These are phyloP conservation scores for Crossaster papposus DNA, from an alignment of 53 echinoderm and acorn worm species.

Conservation along the genomic window DNA sequence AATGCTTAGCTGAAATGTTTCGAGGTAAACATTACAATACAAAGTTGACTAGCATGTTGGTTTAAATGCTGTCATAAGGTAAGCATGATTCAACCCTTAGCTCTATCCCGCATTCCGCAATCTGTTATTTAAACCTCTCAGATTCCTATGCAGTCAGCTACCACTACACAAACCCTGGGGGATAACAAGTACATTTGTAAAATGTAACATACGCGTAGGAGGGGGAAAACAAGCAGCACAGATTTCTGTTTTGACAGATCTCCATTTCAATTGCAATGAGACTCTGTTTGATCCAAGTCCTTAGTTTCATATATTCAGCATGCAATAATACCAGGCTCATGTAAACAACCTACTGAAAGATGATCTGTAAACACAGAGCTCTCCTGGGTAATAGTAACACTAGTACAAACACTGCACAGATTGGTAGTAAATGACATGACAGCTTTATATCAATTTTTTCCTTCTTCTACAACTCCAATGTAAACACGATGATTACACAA, in stretches of 20 bases:
- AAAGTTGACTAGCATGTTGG: too few species aligned
- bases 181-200: too few species aligned
- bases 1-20: too few species aligned
- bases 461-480: not conserved
- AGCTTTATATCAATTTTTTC: not conserved
- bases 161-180: too few species aligned
- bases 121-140: too few species aligned
- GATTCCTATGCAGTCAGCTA: too few species aligned
- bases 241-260: not conserved
- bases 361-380: not conserved
- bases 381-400: not conserved
- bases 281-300: not conserved
- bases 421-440: not conserved
- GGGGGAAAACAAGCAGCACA: not conserved
- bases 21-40: too few species aligned
- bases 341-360: conserved; percentile 6
- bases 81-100: too few species aligned
- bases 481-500: too few species aligned
- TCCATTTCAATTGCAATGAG: not conserved
- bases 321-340: not conserved
- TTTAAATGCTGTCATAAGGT: too few species aligned
- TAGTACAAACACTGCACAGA: not conserved
- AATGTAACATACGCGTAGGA: too few species aligned
- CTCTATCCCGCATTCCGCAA: too few species aligned
- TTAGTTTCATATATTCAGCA: not conserved